Conservation (phyloP, 2,888 invertebrate species). For the Clunio marinus region DNA sequence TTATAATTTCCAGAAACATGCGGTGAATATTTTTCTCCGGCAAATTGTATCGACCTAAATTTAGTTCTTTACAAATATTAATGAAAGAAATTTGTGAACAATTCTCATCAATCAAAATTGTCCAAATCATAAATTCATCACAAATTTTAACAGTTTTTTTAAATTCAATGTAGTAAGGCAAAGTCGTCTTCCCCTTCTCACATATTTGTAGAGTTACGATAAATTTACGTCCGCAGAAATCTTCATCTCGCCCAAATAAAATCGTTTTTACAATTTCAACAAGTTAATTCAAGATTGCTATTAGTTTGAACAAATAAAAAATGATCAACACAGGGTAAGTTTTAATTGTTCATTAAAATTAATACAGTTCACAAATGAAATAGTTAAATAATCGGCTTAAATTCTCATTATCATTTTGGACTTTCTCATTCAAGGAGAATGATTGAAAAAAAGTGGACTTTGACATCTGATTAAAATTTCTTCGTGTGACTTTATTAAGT, state of each 20-base stretch:
- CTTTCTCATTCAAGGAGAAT: conserved; percentile 5
- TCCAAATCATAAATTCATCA: no score
- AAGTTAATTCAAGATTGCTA: neutral
- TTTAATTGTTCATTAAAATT: neutral
- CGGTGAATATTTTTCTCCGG: no score
- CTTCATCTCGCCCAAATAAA: conserved; percentile 24
- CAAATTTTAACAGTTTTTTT: no score
- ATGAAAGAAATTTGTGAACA: no score
- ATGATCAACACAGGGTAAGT: conserved; percentile 27
- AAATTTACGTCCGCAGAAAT: neutral
- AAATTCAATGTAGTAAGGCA: no score
- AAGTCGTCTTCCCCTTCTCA: neutral
- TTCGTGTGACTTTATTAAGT: neutral
- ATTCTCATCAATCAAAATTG: no score
- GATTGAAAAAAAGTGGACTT: neutral
- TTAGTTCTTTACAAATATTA: no score
- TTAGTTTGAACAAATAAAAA: neutral
- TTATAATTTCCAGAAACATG: no score
- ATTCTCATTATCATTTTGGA: conserved; percentile 5
- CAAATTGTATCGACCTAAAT: no score
- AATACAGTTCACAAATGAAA: neutral
- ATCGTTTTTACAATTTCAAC: conserved; percentile 22
- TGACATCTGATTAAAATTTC: conserved; percentile 7
- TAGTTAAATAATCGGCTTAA: no score
- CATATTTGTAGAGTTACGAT: neutral